Base-by-base conservation (phyloP, 2,797 vertebrate species). In the Rhabdophis nuchalis region DNA sequence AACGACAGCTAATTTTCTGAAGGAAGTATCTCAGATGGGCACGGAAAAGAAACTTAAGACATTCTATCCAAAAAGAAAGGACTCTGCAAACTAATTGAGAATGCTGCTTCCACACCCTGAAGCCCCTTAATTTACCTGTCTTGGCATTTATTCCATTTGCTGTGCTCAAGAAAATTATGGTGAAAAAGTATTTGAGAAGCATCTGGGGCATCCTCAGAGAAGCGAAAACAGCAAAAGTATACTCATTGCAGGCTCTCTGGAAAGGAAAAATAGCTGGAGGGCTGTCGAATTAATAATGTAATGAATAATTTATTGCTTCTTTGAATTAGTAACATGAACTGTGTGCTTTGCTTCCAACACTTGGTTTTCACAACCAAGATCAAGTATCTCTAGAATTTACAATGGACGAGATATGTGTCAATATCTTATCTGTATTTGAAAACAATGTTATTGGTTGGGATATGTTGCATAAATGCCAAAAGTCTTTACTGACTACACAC, bases 291-390 rank as follows among this genome's bases (percentile, higher is more conserved):
- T 98, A 98, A 98, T 96, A 97, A 96, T 32, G 54, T 94, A 93
- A 97, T 99, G 97, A 99, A 98, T 99, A 98, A 99, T 99, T 98
- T 95, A 99, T 98, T 27, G 27, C 64, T 95, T 94, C 97, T 97
- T 98, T 96, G 97, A 98, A 98, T 97, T 97, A 98, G 98, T 96
- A 99, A 99, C 95, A 96, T 90, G 98, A 99, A 97, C 97, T 96
- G 95, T 96, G 95, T 92, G 96, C 96, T 97, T 98, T 96, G 97
- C 96, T 97, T 97, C 97, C 97, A 97, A 97, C 95, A 93, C 97
- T 98, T 97, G 97, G 98, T 98, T 98, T 98, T 98, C 98, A 99
- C 98, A 98, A 98, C 98, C 97, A 96, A 96, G 98, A 98, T 98
- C 98, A 97, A 97, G 97, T 99, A 97, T 98, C 97, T 94, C 94